Conservation (phyloP, 2,888 invertebrate genomes). For the Nephrotoma guestfalica region DNA sequence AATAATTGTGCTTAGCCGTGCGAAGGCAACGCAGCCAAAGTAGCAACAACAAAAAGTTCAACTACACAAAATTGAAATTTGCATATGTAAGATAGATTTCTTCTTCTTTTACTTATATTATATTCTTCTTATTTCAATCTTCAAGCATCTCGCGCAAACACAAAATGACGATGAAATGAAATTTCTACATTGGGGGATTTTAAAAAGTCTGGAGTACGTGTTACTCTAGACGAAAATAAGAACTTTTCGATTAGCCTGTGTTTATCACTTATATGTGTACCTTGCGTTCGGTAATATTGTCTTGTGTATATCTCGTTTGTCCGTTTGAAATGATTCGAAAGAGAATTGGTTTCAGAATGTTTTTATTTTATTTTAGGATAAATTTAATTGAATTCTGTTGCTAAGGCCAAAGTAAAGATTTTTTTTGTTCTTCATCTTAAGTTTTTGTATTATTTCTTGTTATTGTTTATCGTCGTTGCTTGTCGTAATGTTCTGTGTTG, state of each 20-base stretch:
- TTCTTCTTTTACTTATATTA: background rate
- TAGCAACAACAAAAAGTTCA: background rate
- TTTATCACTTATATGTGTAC: background rate
- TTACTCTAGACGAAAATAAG: background rate
- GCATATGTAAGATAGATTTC: background rate
- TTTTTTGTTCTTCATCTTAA: background rate
- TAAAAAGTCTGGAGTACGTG: background rate
- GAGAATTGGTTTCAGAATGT: background rate
- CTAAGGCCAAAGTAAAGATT: background rate
- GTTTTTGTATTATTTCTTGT: background rate
- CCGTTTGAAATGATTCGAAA: background rate
- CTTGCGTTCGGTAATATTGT: background rate
- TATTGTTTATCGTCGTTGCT: background rate
- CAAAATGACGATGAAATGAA: background rate
- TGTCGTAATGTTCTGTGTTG: background rate
- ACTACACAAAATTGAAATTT: background rate
- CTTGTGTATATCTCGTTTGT: background rate
- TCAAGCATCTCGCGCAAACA: background rate
- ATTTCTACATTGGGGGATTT: background rate
- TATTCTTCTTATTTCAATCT: background rate
- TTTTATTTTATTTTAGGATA: background rate
- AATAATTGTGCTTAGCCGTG: background rate
- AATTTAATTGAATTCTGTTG: background rate
- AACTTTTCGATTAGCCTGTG: background rate
- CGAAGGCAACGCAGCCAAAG: background rate